phyloP scores from a whole-genome alignment of 2,113 vertebrate genomes.

The Centropristis striata region DNA sequence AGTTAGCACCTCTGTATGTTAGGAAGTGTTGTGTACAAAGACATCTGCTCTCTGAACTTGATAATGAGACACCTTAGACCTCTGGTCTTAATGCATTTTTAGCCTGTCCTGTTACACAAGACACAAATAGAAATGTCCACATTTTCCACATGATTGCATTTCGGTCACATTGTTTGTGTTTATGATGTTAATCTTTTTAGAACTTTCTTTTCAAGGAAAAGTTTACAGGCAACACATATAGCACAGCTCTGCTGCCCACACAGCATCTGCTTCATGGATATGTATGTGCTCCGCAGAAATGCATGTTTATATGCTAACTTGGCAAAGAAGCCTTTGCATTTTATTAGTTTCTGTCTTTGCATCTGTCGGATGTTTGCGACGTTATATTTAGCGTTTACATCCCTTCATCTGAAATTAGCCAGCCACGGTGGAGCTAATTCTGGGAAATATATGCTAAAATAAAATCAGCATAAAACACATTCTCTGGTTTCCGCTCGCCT shows the following conservation, averaged over 20 bases:
- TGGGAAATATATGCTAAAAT: slow-evolving; percentile 71
- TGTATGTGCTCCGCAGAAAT: slow-evolving; percentile 37
- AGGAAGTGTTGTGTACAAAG: slow-evolving; percentile 50
- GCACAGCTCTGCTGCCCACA: slow-evolving; percentile 33
- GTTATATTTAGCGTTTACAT: slow-evolving; percentile 75
- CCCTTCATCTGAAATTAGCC: slow-evolving; percentile 66
- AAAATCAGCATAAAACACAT: slow-evolving; percentile 69
- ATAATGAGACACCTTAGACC: slow-evolving; percentile 75
- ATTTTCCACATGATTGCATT: slow-evolving; percentile 44
- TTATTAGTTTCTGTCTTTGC: slow-evolving; percentile 75
- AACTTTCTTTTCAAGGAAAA: slow-evolving; percentile 37
- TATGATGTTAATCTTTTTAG: slow-evolving; percentile 51
- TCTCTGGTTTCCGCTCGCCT: slow-evolving; percentile 74
- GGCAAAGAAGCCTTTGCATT: slow-evolving; percentile 54
- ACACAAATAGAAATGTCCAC: slow-evolving; percentile 51
- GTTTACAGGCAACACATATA: slow-evolving; percentile 62
- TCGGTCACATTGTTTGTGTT: slow-evolving; percentile 44
- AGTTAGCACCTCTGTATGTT: slow-evolving; percentile 63
- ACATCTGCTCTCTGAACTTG: slow-evolving; percentile 72
- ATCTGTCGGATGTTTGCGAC: slow-evolving; percentile 60
- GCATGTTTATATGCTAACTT: slow-evolving; percentile 46
- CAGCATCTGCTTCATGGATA: slow-evolving; percentile 39
- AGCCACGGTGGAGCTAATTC: slow-evolving; percentile 69
- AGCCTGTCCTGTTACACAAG: neutral
- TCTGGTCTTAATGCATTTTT: slow-evolving; percentile 19